Evolutionary conservation across 1,140 invertebrate species (phyloP), one percentile per base, ranked within the genome.

Genomic region (Planococcus citri): DNA sequence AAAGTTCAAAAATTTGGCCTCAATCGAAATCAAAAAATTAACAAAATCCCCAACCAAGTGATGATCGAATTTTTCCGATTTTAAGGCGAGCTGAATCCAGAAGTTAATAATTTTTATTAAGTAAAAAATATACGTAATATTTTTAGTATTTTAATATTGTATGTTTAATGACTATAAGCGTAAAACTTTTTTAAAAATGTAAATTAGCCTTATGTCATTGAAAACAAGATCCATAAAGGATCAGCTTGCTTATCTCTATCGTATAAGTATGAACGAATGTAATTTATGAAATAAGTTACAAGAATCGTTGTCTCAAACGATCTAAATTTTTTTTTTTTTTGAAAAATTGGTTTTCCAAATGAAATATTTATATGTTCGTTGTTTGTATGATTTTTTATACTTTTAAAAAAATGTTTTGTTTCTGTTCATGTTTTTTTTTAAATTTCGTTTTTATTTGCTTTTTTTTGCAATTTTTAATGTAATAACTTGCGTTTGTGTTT

Each of bases 371-470:
- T n/a, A 37, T 37, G 33, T 37, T 37, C 33, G 17, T 51, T 51
- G 41, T 51, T 51, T 51, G n/a, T 14, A 51, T 64, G 4, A 24
- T 64, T 25, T 25, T 64, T 64, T 24, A 3, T 64, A 25, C 60
- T 22, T 25, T n/a, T n/a, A n/a, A n/a, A n/a, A n/a, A n/a, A n/a
- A 2, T 64, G 25, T 64, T 64, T 64, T 64, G 10, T 22, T 64
- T 64, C 25, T 64, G 60, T 64, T 64, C 22, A 64, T 25, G 25
- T 64, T 27, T 24, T 64, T 24, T 64, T 64, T 64, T 64, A 9
- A 64, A 64, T 64, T 24, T 64, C 25, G 60, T 25, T 64, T 64
- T 64, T 64, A 64, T 64, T 64, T 64, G 21, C 25, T 64, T 64
- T 64, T 64, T 64, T n/a, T n/a, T n/a, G n/a, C n/a, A 21, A 64